Evolutionary conservation across 2,888 invertebrate genomes (phyloP).

Genomic region (Vannuccia rotundouncinata): DNA sequence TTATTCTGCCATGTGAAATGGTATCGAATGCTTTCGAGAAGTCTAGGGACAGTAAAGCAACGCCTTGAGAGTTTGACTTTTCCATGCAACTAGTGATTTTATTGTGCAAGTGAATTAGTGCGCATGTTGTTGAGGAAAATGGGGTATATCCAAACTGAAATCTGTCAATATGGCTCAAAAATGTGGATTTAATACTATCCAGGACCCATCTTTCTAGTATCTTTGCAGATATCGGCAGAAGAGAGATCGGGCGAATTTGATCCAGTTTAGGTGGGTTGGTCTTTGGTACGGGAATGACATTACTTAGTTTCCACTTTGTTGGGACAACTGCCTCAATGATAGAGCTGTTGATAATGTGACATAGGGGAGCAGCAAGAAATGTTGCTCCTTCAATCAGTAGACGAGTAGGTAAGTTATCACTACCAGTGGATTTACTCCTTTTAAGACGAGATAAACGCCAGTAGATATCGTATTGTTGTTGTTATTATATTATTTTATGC

Average conservation of each 20-base stretch:
- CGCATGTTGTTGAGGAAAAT: not conserved
- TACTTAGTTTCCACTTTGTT: not conserved
- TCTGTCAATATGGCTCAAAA: not conserved
- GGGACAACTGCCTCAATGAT: not conserved
- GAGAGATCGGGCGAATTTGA: not conserved
- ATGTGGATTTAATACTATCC: not conserved
- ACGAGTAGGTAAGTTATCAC: not conserved
- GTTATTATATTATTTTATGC: no score
- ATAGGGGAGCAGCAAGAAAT: not conserved
- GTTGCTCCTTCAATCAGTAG: not conserved
- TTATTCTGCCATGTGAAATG: not conserved
- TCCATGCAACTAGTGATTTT: not conserved
- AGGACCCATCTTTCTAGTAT: not conserved
- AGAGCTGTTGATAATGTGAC: not conserved
- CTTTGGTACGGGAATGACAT: not conserved
- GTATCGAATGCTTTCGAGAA: not conserved
- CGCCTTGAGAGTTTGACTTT: not conserved
- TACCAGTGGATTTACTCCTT: conserved; percentile 14
- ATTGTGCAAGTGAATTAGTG: not conserved
- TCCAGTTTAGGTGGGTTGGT: not conserved
- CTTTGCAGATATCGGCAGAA: not conserved
- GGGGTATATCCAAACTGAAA: not conserved
- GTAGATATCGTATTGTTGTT: conserved; percentile 23
- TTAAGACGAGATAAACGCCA: not conserved
- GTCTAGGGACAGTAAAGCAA: not conserved